phyloP scores from a whole-genome alignment of 1,140 invertebrate genomes.

The Riptortus pedestris region DNA sequence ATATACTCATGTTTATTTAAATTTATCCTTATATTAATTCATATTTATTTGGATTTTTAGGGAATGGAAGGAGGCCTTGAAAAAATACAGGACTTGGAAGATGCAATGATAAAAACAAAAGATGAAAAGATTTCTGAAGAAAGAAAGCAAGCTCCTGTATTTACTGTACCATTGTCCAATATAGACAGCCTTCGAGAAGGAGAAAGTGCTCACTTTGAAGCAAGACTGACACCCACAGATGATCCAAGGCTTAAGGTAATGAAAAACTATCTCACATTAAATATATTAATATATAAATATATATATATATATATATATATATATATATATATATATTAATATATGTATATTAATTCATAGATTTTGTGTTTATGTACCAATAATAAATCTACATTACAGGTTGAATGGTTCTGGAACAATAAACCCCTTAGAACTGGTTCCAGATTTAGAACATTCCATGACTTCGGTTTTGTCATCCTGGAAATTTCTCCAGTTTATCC shows the following conservation, averaged over 20 bases:
- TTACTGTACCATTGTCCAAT: conserved; percentile 80
- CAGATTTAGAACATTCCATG: conserved; percentile 84
- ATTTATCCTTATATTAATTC: too few relatives aligned
- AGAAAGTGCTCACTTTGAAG: conserved; percentile 91
- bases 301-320: too few relatives aligned
- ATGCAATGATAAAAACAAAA: conserved; percentile 60
- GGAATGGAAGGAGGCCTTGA: conserved; percentile 87
- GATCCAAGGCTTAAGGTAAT: conserved; percentile 81
- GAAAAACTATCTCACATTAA: conserved; percentile 15
- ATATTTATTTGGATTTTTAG: too few relatives aligned
- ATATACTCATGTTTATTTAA: too few relatives aligned
- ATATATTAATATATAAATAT: conserved; percentile 3
- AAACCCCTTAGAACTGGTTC: conserved; percentile 79
- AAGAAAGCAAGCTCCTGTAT: conserved; percentile 73
- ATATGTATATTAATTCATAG: too few relatives aligned
- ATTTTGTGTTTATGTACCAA: too few relatives aligned
- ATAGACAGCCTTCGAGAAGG: conserved; percentile 75
- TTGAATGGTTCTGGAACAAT: conserved; percentile 93
- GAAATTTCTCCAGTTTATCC: conserved; percentile 92
- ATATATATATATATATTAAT: too few relatives aligned
- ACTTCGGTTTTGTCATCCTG: conserved; percentile 88
- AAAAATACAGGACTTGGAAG: conserved; percentile 86
- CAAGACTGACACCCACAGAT: conserved; percentile 78
- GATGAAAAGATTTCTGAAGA: conserved; percentile 59
- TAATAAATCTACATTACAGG: conserved; percentile 42